Evolutionary conservation across 2,888 invertebrate genomes (phyloP), one percentile per base, ranked within the genome.

Genomic region (Lithophane ornitopus): DNA sequence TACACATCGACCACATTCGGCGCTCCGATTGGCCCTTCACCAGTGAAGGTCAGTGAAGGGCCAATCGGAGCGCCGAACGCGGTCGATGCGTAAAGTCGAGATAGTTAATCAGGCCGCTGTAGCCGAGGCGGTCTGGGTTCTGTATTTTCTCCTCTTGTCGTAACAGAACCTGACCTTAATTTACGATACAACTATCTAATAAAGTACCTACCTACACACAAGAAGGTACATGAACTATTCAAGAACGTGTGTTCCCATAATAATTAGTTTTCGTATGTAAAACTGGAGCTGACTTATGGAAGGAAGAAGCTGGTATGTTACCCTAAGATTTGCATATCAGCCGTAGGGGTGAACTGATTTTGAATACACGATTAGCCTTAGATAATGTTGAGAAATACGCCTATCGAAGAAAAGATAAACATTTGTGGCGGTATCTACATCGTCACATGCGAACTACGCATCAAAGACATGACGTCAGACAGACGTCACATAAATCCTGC

Each of bases 231-330:
- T 22, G 2, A 68, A 41, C 28, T 74, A 63, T 58, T 52, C 63
- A 44, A 58, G 58, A 58, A 22, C 69, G 63, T 77, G 74, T 63
- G 65, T 74, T 58, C 14, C 14, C 74, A 74, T 69, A 74, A 49
- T 74, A 56, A 77, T 74, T 69, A 65, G 74, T 69, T 74, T 68
- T 56, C 49, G 16, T 74, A 65, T 65, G 77, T 69, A 65, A 65
- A 74, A 69, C n/a, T n/a, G 39, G 22, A 46, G 56, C 44, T 44
- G 52, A 69, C 28, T 65, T 52, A 41, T 52, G 16, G 22, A 19
- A 52, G 41, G 28, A 49, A 1, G 19, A n/a, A 26, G n/a, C 34
- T 39, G 49, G n/a, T 26, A 12, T 49, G 49, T 65, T 63, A 19
- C 19, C 39, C 0, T 66, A 58, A 41, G 58, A 59, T 70, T 75